Evolutionary conservation across 30 jellyfish, hydroid and myxozoan genomes (phyloP).

Genomic region (Aurelia coerulea): DNA sequence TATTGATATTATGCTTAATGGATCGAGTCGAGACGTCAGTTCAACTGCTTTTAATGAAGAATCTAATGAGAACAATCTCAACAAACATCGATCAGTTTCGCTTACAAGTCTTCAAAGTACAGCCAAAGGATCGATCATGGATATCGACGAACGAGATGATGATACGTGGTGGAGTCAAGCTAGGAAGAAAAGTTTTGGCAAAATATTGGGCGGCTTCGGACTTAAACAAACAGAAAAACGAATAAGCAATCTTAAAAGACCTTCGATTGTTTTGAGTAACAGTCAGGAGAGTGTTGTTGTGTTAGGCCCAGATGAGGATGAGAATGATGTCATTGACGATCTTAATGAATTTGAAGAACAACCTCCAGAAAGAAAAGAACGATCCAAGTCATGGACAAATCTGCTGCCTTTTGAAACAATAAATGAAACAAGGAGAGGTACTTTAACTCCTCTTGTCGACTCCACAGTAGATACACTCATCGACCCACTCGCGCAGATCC

Average conservation of each 20-base stretch:
- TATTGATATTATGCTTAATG: conserved; percentile 45
- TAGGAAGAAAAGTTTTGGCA: conserved; percentile 60
- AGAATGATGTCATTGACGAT: neutral
- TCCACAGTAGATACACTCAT: conserved; percentile 4
- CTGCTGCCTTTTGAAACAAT: conserved; percentile 5
- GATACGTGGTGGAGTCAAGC: conserved; percentile 45
- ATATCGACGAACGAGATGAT: conserved; percentile 23
- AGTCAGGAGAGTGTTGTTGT: conserved; percentile 73
- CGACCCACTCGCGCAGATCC: conserved; percentile 60
- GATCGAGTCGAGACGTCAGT: conserved; percentile 48
- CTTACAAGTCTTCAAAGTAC: conserved; percentile 65
- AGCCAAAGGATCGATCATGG: conserved; percentile 53
- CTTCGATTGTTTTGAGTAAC: conserved; percentile 74
- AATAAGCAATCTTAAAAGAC: conserved; percentile 26
- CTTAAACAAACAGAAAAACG: conserved; percentile 6
- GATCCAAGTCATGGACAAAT: neutral
- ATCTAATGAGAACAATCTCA: conserved; percentile 36
- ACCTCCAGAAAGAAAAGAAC: neutral
- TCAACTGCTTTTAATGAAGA: conserved; percentile 48
- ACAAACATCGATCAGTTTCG: conserved; percentile 63
- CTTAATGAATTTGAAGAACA: neutral
- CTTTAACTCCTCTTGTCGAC: conserved; percentile 62
- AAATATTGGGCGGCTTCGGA: conserved; percentile 24
- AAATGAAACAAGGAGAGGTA: conserved; percentile 42
- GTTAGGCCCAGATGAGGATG: conserved; percentile 21